These are phyloP conservation scores for Schizaphis graminum DNA, from an alignment of 2,888 invertebrate species.

Conservation along the genomic window DNA sequence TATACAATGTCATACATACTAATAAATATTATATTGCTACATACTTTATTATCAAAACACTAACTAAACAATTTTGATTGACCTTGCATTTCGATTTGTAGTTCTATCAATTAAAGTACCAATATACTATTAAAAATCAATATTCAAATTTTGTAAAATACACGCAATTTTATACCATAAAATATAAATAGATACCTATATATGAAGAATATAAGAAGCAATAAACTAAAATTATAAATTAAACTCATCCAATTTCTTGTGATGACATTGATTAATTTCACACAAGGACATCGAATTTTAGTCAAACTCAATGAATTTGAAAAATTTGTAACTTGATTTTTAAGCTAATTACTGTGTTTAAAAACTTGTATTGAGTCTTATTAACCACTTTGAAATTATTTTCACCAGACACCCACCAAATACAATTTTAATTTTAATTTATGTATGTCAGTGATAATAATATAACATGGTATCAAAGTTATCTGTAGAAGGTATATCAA, in stretches of 20 bases:
- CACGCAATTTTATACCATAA: neutral
- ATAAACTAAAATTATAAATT: neutral
- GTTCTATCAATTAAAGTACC: neutral
- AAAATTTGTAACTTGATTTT: neutral
- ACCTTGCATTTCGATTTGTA: neutral
- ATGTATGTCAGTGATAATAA: neutral
- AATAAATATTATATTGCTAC: neutral
- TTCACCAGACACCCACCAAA: neutral
- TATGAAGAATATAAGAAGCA: neutral
- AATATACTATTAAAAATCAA: neutral
- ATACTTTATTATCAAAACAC: neutral
- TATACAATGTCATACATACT: neutral
- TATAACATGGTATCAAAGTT: neutral
- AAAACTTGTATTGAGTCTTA: neutral
- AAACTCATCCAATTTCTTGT: neutral
- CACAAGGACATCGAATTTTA: neutral
- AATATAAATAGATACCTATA: neutral
- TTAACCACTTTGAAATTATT: neutral
- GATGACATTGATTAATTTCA: neutral
- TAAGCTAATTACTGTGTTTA: neutral
- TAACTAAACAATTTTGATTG: neutral
- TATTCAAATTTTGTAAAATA: neutral
- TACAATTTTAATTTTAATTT: neutral
- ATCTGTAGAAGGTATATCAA: neutral
- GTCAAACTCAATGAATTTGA: neutral